A percentile compares a stretch with the other conserved stretches of the same genome.
Evolutionary conservation across 2,113 vertebrate genomes (phyloP).

Genomic region (Protomyctophum bolini): DNA sequence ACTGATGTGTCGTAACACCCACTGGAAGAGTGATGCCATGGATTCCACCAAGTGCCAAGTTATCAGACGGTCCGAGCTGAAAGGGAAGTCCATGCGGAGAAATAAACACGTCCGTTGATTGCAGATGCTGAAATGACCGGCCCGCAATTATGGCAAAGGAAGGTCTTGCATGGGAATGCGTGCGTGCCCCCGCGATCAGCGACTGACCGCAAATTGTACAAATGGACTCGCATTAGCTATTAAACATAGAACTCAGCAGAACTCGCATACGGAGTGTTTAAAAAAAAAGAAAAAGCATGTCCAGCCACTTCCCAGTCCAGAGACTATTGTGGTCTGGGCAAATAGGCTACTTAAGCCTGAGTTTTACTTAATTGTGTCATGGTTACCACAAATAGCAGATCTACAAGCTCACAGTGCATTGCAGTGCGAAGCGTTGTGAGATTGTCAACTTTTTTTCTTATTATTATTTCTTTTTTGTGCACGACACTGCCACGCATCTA

Average conservation of each 20-base stretch:
- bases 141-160: no score
- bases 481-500: no score
- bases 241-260: constrained; percentile 35
- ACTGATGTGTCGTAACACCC: not conserved
- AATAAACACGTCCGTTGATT: constrained; percentile 33
- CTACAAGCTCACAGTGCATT: no score
- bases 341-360: no score
- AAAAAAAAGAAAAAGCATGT: constrained; percentile 17
- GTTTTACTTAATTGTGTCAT: no score
- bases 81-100: not conserved
- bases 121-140: not conserved
- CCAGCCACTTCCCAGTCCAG: not conserved
- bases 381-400: no score
- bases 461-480: no score
- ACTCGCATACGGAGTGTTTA: not conserved
- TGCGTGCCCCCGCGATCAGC: constrained; percentile 28
- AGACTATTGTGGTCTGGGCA: not conserved
- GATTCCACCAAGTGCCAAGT: not conserved
- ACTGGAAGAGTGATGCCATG: not conserved
- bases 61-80: no score
- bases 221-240: constrained; percentile 40
- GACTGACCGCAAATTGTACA: constrained; percentile 53
- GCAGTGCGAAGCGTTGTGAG: no score
- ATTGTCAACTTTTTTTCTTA: no score
- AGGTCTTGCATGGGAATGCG: not conserved